Base-by-base conservation (phyloP, 2,888 invertebrate genomes). In the Amiota communis region DNA sequence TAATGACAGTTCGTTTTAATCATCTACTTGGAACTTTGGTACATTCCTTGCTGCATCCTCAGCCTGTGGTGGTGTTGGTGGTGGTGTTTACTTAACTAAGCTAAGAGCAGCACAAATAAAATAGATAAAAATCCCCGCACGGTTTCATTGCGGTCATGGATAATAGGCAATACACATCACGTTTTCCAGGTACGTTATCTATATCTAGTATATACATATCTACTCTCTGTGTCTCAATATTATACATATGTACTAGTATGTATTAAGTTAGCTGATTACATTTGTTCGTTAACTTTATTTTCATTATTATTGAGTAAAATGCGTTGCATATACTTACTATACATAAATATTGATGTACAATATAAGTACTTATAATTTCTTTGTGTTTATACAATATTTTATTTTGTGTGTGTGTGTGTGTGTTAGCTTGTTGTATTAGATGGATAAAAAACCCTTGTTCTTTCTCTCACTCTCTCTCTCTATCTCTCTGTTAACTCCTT, bases 141-240 rank as follows among this genome's bases (percentile, higher is more conserved):
- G n/a, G n/a, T 17, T 65, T 23, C 23, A 23, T 23, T 2, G 23
- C 17, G 65, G 65, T 15, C 48, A 65, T 65, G 65, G 65, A 65
- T 65, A 82, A 84, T 81, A 81, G 81, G 76, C 83, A 77, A 75
- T 83, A 83, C 74, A 74, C 82, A 76, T 47, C 79, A 72, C 81
- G 83, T 79, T 77, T 83, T 65, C 83, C 83, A 82, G 83, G 83
- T 83, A 10, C 48, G 65, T 65, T 48, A 65, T 48, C 65, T 12
- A 59, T 11, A 17, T 59, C 59, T 59, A n/a, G n/a, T n/a, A n/a
- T n/a, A n/a, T n/a, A n/a, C 23, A 23, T 23, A 23, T 23, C 23
- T 23, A 23, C 23, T n/a, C 57, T 11, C 36, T 36, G 36, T 36
- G 36, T 36, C 36, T 6, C 4, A 36, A 36, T 36, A 6, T 36